Base-by-base conservation (phyloP, 2,113 vertebrate genomes). In the Ia io region DNA sequence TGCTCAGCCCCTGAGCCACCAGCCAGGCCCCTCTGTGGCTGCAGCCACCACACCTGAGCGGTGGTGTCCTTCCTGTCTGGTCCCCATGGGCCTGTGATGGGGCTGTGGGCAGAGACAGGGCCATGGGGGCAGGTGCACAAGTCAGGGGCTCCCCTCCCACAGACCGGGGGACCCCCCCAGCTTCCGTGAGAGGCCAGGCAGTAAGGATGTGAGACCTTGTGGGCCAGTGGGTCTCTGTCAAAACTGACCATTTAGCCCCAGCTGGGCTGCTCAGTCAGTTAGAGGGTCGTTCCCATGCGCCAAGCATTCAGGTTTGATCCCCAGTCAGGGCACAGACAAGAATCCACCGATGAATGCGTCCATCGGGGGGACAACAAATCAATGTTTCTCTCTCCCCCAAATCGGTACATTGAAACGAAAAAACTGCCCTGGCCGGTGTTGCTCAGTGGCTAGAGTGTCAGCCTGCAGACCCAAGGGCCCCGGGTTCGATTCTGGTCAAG, bases 101-200 rank as follows among this genome's bases (percentile, higher is more conserved):
- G 32, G 9, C 42, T 28, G 22, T 53, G 44, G 76, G 17, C 22
- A 30, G 65, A 44, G 12, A 40, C 37, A 59, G 28, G 16, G 13
- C 70, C 1, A 0, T 1, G 56, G 6, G 8, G 32, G 40, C 49
- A 13, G 17, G 18, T 7, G 9, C 16, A 14, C 42, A 78, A 1
- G 14, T 49, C 69, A 30, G 14, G 69, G 61, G 4, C 37, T 40
- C 9, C 13, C 0, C n/a, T 49, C 70, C 5, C 9, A 7, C 3
- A 20, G n/a, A 18, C 11, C 4, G 22, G 30, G n/a, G 30, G 5
- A 30, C n/a, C 9, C 49, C 1, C 47, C 35, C 47, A 14, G 22
- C 32, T 8, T 80, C 89, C 70, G 59, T 47, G 18, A 89, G 32
- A 11, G 59, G 7, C 67, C 59, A 56, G 23, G 23, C 14, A 35